Evolutionary conservation across 2,888 invertebrate genomes (phyloP).

Genomic region (Campoplex capitator): DNA sequence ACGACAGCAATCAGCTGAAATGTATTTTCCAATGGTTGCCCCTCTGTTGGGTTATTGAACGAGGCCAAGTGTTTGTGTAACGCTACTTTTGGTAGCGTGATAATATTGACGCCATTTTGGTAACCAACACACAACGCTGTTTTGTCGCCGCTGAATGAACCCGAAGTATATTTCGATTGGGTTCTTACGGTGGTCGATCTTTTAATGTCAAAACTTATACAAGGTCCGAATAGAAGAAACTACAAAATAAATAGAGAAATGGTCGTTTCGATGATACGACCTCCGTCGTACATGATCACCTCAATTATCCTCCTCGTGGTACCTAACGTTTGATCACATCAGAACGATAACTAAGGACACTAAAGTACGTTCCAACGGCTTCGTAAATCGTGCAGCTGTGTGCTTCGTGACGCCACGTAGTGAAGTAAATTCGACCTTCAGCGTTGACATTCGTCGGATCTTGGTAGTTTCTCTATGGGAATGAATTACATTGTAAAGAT

Average conservation of each 20-base stretch:
- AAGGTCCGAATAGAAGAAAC: not conserved
- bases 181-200: not conserved
- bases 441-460: conserved; percentile 4
- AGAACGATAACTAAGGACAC: not conserved
- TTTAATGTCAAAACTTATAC: not conserved
- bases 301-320: not conserved
- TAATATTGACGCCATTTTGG: not conserved
- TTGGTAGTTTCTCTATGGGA: not conserved
- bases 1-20: conserved; percentile 30
- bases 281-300: not conserved
- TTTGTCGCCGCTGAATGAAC: not conserved
- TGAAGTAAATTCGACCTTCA: conserved; percentile 25
- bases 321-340: not conserved
- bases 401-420: not conserved
- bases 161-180: not conserved
- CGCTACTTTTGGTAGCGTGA: too few species aligned
- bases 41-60: not conserved
- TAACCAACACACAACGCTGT: not conserved
- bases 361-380: not conserved
- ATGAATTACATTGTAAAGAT: conserved; percentile 32
- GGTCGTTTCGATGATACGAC: not conserved
- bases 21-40: not conserved
- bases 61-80: not conserved
- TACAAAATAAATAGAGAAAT: not conserved
- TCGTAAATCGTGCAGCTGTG: not conserved